Percentiles rank a stretch among this genome's conserved stretches.
These are phyloP conservation scores for Morpho helenor DNA, from an alignment of 2,888 invertebrate species.

Conservation along the genomic window DNA sequence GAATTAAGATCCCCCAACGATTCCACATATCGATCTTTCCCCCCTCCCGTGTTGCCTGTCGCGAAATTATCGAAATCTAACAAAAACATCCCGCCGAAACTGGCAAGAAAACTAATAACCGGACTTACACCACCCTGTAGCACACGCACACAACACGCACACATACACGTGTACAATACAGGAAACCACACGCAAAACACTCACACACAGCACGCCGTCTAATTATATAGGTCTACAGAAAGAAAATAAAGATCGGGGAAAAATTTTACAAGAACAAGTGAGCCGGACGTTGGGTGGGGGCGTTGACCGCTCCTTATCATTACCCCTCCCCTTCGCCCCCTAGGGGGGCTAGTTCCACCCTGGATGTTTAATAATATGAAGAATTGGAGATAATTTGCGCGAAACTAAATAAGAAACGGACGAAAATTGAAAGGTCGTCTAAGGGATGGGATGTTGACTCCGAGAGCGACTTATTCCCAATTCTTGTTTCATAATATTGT, in stretches of 20 bases:
- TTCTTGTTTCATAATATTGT: no score
- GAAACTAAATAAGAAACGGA: conserved; percentile 79
- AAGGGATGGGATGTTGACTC: conserved; percentile 16
- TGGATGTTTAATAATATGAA: conserved; percentile 79
- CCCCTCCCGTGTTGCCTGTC: conserved; percentile 38
- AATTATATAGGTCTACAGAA: conserved; percentile 76
- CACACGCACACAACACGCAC: conserved; percentile 28
- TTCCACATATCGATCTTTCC: conserved; percentile 32
- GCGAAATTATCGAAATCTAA: conserved; percentile 79
- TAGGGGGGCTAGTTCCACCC: conserved; percentile 68
- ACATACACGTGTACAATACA: conserved; percentile 39
- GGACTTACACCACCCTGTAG: conserved; percentile 54
- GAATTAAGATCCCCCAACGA: conserved; percentile 23
- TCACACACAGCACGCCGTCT: conserved; percentile 42
- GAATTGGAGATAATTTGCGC: conserved; percentile 80
- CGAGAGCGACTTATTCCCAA: no score
- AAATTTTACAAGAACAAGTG: conserved; percentile 79
- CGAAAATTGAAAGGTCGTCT: conserved; percentile 75
- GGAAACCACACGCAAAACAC: conserved; percentile 26
- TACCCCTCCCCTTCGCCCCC: conserved; percentile 52
- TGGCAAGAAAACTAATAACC: conserved; percentile 78
- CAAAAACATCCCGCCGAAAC: conserved; percentile 72
- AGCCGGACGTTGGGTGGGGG: conserved; percentile 58
- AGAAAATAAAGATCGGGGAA: conserved; percentile 79
- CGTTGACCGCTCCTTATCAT: conserved; percentile 74